These are phyloP conservation scores for Montipora foliosa DNA, from an alignment of 64 coral and sea anemone genomes.

Conservation along the genomic window DNA sequence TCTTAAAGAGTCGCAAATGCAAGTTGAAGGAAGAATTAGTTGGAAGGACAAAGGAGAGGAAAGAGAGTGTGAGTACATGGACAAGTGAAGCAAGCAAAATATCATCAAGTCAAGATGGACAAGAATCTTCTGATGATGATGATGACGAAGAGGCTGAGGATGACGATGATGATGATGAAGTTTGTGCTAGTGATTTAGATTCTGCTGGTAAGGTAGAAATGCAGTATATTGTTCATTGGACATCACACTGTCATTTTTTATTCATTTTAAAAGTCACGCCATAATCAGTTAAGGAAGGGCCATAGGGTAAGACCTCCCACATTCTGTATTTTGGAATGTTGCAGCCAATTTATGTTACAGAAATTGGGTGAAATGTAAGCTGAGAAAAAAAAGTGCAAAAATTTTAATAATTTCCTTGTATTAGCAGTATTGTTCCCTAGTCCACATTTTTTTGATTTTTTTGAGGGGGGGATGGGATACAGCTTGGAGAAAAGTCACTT, in stretches of 20 bases:
- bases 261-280: too few relatives aligned
- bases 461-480: too few relatives aligned
- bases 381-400: too few relatives aligned
- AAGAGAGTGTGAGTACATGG: conserved; percentile 77
- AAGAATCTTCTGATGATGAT: conserved; percentile 64
- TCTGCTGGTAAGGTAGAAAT: background rate
- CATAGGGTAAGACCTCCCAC: too few relatives aligned
- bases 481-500: too few relatives aligned
- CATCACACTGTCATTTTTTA: too few relatives aligned
- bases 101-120: conserved; percentile 56
- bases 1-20: conserved; percentile 78
- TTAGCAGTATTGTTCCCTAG: too few relatives aligned
- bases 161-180: conserved; percentile 57
- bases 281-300: background rate
- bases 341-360: too few relatives aligned
- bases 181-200: conserved; percentile 14
- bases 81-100: conserved; percentile 73
- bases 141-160: conserved; percentile 55
- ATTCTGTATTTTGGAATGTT: too few relatives aligned
- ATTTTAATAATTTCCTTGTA: too few relatives aligned
- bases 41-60: conserved; percentile 23
- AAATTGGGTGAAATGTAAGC: too few relatives aligned
- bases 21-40: conserved; percentile 53
- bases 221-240: background rate
- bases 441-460: too few relatives aligned